Base-by-base conservation (phyloP, 2,797 vertebrate species). In the Knipowitschia caucasica region DNA sequence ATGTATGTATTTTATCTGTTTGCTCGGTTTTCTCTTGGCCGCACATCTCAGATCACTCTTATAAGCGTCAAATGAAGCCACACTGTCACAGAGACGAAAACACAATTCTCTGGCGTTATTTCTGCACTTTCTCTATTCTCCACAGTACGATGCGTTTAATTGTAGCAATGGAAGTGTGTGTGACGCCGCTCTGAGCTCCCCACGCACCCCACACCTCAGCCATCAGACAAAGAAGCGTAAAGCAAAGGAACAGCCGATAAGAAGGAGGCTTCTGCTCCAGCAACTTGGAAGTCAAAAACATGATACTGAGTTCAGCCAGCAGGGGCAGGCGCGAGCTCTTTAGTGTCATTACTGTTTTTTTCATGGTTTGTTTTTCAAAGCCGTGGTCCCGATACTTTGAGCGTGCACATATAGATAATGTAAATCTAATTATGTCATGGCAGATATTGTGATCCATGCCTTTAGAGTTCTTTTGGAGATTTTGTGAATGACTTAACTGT, bases 11-110 rank as follows among this genome's bases (percentile, higher is more conserved):
- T n/a, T n/a, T n/a, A n/a, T n/a, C n/a, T n/a, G n/a, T n/a, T n/a
- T n/a, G n/a, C n/a, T n/a, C n/a, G n/a, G n/a, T n/a, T n/a, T n/a
- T n/a, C n/a, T n/a, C n/a, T n/a, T n/a, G n/a, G n/a, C n/a, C n/a
- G n/a, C n/a, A n/a, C n/a, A n/a, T n/a, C n/a, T n/a, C n/a, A n/a
- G n/a, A n/a, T n/a, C n/a, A n/a, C n/a, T 36, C 34, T 17, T 17
- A 7, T 49, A 5, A 49, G 53, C 69, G 56, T 7, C 62, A 82
- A 70, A 57, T n/a, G n/a, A n/a, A n/a, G n/a, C n/a, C n/a, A n/a
- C n/a, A 56, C 58, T 69, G 74, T 67, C 31, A 55, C 35, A 36
- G 54, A 69, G 56, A 71, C 67, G 30, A 80, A 70, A 67, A 21
- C 29, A 43, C 59, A 70, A 49, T 55, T 50, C 54, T 67, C 46